Percentiles rank a stretch among this genome's conserved stretches.
These are phyloP conservation scores for Corythoichthys haematopterus DNA, from an alignment of 2,113 vertebrate species.

Conservation along the genomic window DNA sequence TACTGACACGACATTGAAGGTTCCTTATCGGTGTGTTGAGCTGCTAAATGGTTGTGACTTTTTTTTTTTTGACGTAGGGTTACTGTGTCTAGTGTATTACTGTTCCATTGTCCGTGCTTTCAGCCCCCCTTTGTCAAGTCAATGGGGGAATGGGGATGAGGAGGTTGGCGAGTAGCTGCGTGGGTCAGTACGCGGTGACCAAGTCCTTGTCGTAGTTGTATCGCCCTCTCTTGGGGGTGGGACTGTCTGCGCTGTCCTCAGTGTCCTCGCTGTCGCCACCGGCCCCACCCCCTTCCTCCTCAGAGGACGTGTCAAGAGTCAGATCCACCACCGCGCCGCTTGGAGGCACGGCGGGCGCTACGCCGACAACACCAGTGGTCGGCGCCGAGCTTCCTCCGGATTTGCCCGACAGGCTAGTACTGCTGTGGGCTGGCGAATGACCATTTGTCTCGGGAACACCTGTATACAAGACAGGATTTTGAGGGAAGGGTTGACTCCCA, in stretches of 20 bases:
- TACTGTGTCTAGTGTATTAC: constrained; percentile 52
- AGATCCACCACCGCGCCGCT: constrained; percentile 87
- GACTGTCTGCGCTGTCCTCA: constrained; percentile 85
- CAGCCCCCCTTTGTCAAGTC: constrained; percentile 56
- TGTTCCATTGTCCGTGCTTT: constrained; percentile 52
- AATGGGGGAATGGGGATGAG: constrained; percentile 17
- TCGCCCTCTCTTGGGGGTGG: constrained; percentile 84
- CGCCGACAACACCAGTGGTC: constrained; percentile 44
- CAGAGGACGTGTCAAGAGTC: constrained; percentile 93
- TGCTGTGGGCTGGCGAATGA: constrained; percentile 77
- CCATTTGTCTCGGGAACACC: constrained; percentile 84
- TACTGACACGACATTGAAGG: constrained; percentile 40
- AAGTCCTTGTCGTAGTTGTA: constrained; percentile 93
- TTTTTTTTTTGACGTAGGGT: constrained; percentile 17
- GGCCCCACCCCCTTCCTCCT: constrained; percentile 81
- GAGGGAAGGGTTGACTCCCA: neutral
- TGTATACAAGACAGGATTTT: constrained; percentile 39
- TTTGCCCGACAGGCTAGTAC: constrained; percentile 81
- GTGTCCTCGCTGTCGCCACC: constrained; percentile 89
- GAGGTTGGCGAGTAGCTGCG: constrained; percentile 10
- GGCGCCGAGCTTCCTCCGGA: constrained; percentile 69
- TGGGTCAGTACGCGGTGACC: constrained; percentile 92
- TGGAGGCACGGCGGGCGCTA: constrained; percentile 51
- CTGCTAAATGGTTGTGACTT: constrained; percentile 33
- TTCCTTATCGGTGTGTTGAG: constrained; percentile 52